Percentiles rank a stretch among this genome's conserved stretches.
Conservation (phyloP, 2,888 invertebrate genomes). For the Flexamia atlantica region DNA sequence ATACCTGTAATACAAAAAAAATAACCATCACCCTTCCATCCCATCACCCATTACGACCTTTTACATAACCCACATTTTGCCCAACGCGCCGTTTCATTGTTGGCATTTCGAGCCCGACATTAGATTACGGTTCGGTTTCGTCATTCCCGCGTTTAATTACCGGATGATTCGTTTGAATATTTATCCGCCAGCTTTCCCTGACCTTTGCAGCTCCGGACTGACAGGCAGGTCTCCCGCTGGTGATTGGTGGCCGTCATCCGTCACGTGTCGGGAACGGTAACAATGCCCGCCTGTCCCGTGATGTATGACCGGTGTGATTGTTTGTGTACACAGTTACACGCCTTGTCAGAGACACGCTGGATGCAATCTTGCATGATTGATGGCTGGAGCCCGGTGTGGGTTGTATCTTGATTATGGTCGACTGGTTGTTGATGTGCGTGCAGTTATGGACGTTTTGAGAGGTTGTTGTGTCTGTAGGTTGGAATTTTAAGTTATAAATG, state of each 20-base stretch:
- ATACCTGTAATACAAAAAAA: no score
- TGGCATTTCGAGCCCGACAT: background rate
- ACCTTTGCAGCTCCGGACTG: background rate
- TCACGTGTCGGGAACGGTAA: background rate
- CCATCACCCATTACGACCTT: no score
- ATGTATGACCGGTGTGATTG: background rate
- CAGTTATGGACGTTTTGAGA: no score
- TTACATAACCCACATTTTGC: no score
- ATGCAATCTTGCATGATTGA: no score
- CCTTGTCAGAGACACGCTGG: background rate
- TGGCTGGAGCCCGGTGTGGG: no score
- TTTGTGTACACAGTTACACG: conserved; percentile 4
- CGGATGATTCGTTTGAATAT: conserved; percentile 43
- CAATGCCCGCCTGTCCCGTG: background rate
- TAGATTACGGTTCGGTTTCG: background rate
- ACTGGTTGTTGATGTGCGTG: no score
- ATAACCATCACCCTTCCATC: no score
- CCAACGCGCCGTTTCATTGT: no score
- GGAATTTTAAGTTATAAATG: no score
- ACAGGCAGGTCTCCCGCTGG: background rate
- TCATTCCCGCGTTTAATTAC: background rate
- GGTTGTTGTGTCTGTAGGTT: no score
- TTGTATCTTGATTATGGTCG: no score
- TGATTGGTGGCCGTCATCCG: conserved; percentile 4
- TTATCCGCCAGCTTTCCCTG: conserved; percentile 17